Evolutionary conservation across 2,888 invertebrate species (phyloP).

Genomic region (Helobdella robusta): DNA sequence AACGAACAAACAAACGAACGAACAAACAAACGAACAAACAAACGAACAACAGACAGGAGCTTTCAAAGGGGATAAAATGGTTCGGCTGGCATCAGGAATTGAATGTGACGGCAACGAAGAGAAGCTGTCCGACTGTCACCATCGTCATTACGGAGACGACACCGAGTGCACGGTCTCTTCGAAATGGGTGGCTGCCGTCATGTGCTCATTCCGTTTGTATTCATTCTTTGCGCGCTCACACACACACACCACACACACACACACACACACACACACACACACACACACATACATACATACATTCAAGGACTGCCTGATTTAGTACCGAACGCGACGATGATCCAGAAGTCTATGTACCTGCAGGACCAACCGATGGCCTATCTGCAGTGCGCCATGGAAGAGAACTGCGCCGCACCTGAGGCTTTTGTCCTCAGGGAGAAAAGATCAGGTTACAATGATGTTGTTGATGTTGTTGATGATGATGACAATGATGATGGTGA

Average conservation of each 20-base stretch:
- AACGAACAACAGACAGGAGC: constrained; percentile 40
- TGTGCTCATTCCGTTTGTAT: constrained; percentile 59
- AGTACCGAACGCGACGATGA: constrained; percentile 66
- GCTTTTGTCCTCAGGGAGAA: constrained; percentile 58
- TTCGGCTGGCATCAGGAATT: constrained; percentile 59
- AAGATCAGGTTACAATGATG: constrained; percentile 30
- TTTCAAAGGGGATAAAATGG: constrained; percentile 39
- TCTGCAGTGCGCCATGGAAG: constrained; percentile 90
- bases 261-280: no score
- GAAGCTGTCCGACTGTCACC: constrained; percentile 62
- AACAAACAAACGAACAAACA: no score
- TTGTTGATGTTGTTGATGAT: no score
- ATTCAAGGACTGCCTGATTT: constrained; percentile 57
- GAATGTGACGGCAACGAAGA: constrained; percentile 72
- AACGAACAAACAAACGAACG: no score
- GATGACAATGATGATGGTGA: no score
- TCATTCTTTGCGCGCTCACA: background rate
- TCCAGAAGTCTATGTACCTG: constrained; percentile 72
- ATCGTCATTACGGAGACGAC: constrained; percentile 52
- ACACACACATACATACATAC: no score
- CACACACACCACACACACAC: no score
- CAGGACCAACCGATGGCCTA: constrained; percentile 76
- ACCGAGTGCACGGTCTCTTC: constrained; percentile 50
- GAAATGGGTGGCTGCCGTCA: constrained; percentile 68
- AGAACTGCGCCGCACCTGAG: constrained; percentile 72